Conservation (phyloP, 2,113 vertebrate species). For the Gallinago undulata region DNA sequence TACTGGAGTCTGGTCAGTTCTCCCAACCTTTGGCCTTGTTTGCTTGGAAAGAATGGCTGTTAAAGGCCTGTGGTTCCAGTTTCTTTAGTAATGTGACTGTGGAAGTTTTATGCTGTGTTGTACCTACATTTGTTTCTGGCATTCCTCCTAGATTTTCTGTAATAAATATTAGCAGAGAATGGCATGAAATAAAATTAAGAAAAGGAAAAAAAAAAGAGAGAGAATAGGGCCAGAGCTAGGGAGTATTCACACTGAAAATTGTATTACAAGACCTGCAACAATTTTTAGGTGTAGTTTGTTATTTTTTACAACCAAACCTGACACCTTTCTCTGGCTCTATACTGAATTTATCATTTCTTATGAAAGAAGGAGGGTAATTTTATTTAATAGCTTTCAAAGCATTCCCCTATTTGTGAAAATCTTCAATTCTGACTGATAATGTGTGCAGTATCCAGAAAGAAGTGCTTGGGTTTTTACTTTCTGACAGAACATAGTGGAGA, state of each 20-base stretch:
- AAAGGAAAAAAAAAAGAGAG: fast-evolving
- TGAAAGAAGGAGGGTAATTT: background rate
- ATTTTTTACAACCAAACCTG: background rate
- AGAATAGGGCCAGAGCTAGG: background rate
- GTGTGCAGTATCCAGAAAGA: background rate
- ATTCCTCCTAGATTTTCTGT: background rate
- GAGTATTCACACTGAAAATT: background rate
- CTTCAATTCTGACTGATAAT: background rate
- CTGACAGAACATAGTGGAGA: background rate
- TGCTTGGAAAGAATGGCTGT: background rate
- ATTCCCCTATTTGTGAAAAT: background rate
- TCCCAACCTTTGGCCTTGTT: background rate
- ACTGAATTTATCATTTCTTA: background rate
- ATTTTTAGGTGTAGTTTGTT: background rate
- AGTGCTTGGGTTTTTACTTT: background rate
- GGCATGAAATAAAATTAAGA: background rate
- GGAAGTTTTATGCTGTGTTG: background rate
- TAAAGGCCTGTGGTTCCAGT: background rate
- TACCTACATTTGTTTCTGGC: background rate
- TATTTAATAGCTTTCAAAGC: background rate
- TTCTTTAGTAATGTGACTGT: background rate
- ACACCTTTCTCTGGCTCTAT: background rate
- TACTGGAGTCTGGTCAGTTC: background rate
- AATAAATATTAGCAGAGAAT: background rate
- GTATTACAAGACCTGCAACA: background rate